Evolutionary conservation across 2,888 invertebrate genomes (phyloP).

Genomic region (Alentia gelatinosa): DNA sequence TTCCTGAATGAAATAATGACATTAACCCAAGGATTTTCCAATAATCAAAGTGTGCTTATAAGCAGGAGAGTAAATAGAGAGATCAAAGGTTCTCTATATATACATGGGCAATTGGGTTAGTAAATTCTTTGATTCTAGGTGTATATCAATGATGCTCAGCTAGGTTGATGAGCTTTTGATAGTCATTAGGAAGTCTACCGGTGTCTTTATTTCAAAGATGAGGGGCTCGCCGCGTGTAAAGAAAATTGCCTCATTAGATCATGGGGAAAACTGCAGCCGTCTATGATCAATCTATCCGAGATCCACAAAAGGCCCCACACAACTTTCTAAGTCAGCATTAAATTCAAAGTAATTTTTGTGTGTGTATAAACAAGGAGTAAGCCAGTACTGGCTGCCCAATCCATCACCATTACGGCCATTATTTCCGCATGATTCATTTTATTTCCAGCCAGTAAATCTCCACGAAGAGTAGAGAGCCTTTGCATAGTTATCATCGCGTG

Average conservation of each 20-base stretch:
- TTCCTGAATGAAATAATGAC: too few species aligned
- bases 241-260: neutral
- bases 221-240: too few species aligned
- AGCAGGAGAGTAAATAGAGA: too few species aligned
- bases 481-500: neutral
- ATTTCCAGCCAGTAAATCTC: neutral
- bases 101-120: neutral
- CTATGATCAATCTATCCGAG: neutral
- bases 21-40: too few species aligned
- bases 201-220: too few species aligned
- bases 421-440: neutral
- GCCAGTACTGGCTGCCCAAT: neutral
- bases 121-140: neutral
- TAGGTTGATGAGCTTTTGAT: too few species aligned
- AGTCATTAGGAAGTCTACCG: too few species aligned
- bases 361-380: neutral
- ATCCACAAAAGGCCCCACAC: neutral
- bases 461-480: neutral
- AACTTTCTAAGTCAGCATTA: neutral
- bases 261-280: neutral
- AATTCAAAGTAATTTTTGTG: neutral
- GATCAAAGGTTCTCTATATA: too few species aligned
- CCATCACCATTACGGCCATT: neutral
- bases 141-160: neutral
- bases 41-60: too few species aligned